Percentiles rank a stretch among this genome's conserved stretches.
These are phyloP conservation scores for Okamejei kenojei DNA, from an alignment of 2,797 vertebrate species.

Conservation along the genomic window DNA sequence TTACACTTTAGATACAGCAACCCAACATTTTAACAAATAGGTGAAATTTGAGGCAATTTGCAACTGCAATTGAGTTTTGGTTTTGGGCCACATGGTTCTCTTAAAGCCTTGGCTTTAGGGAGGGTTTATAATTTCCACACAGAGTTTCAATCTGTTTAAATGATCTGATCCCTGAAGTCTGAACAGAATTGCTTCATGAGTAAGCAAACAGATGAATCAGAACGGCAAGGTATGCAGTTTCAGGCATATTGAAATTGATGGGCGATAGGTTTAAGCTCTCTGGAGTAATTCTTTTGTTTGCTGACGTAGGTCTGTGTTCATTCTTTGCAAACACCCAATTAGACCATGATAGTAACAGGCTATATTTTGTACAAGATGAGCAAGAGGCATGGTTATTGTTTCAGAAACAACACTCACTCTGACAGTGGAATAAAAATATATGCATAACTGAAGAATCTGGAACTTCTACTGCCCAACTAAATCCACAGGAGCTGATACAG, in stretches of 20 bases:
- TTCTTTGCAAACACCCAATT: neutral
- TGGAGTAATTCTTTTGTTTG: neutral
- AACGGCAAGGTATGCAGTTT: neutral
- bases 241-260: neutral
- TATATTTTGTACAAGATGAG: neutral
- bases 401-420: neutral
- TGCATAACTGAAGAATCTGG: neutral
- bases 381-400: neutral
- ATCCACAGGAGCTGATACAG: neutral
- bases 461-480: neutral
- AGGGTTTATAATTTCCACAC: neutral
- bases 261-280: neutral
- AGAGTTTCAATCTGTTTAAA: neutral
- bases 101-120: neutral
- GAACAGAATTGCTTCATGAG: neutral
- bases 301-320: neutral
- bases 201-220: neutral
- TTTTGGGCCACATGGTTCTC: neutral
- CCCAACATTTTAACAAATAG: neutral
- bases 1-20: neutral
- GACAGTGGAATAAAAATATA: neutral
- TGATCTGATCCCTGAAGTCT: neutral
- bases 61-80: neutral
- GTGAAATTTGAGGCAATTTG: too few relatives aligned
- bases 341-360: neutral